Percentiles rank a stretch among this genome's conserved stretches.
Evolutionary conservation across 2,113 vertebrate genomes (phyloP).

Genomic region (Chinchilla lanigera): DNA sequence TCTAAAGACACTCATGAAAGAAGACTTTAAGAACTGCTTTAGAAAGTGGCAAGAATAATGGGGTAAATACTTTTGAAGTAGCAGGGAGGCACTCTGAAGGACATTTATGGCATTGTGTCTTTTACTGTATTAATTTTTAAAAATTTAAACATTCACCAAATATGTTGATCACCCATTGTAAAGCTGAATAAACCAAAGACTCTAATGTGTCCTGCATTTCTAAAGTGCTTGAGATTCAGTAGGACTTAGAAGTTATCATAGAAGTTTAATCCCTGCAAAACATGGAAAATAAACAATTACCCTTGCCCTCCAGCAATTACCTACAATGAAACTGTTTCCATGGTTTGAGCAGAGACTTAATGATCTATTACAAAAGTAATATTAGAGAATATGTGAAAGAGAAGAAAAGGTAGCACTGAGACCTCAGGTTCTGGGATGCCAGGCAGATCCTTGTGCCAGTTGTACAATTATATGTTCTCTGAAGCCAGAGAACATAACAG

Average conservation of each 20-base stretch:
- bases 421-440: not conserved
- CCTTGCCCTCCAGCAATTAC: not conserved
- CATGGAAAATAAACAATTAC: not conserved
- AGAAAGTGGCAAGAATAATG: not conserved
- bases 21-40: not conserved
- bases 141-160: not conserved
- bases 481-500: too few species aligned
- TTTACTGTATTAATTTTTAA: not conserved
- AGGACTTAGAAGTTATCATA: not conserved
- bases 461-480: too few species aligned
- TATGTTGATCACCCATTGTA: not conserved
- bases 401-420: not conserved
- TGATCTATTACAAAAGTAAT: not conserved
- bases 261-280: not conserved
- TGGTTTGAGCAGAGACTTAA: not conserved
- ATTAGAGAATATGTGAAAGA: not conserved
- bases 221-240: not conserved
- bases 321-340: not conserved
- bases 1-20: not conserved
- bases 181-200: not conserved
- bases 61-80: not conserved
- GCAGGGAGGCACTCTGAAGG: not conserved
- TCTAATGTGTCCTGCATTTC: not conserved
- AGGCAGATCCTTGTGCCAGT: not conserved
- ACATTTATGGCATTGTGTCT: not conserved